Conservation (phyloP, 2,113 vertebrate genomes). For the Taxidea taxus region DNA sequence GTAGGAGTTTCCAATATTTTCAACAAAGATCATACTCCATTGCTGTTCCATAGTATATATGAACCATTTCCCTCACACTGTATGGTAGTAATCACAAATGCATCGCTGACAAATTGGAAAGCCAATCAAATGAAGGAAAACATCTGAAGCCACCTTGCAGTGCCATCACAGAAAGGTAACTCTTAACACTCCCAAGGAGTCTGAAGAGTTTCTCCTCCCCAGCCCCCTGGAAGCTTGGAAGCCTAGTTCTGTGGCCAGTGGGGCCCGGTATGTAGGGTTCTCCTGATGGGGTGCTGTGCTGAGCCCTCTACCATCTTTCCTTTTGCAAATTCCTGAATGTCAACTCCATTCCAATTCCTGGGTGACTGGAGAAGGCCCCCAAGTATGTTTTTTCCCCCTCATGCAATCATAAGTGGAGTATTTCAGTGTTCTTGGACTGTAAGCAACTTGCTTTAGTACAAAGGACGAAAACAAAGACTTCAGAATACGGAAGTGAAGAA, state of each 20-base stretch:
- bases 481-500: not conserved
- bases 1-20: not conserved
- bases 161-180: not conserved
- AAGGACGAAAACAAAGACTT: not conserved
- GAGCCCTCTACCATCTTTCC: not conserved
- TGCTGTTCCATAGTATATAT: not conserved
- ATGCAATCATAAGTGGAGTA: accelerated
- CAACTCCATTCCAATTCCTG: not conserved
- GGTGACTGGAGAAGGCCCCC: not conserved
- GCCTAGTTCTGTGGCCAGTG: not conserved
- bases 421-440: not conserved
- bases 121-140: not conserved
- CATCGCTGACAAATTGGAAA: not conserved
- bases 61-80: not conserved
- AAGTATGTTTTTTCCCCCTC: not conserved
- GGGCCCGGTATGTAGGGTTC: too few relatives aligned
- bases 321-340: not conserved
- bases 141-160: not conserved
- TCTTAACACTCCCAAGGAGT: not conserved
- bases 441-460: not conserved
- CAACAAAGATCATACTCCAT: not conserved
- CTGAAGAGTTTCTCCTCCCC: not conserved
- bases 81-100: not conserved
- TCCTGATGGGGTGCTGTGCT: accelerated
- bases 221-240: not conserved